These are phyloP conservation scores for Melanargia galathea DNA, from an alignment of 2,888 invertebrate species.

Conservation along the genomic window DNA sequence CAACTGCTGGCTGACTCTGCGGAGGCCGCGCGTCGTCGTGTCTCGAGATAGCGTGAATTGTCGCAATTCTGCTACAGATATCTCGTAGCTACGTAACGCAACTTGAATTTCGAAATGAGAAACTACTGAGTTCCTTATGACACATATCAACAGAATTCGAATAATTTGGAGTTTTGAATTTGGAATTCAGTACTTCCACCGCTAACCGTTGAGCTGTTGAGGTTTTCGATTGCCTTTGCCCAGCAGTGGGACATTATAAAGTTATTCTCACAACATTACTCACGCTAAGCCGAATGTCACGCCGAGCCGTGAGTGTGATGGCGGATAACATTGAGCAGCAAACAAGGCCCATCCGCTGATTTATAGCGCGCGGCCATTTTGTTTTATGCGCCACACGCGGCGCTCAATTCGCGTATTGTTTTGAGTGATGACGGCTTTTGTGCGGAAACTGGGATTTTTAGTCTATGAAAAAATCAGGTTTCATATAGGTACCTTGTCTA, in stretches of 20 bases:
- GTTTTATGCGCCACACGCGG: conserved; percentile 25
- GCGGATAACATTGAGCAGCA: conserved; percentile 31
- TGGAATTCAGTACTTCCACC: too few species aligned
- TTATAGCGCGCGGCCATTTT: conserved; percentile 30
- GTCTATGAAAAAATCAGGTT: neutral
- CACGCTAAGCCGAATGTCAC: conserved; percentile 19
- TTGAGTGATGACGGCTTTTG: conserved; percentile 30
- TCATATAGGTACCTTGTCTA: neutral
- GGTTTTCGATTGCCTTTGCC: too few species aligned
- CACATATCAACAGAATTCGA: too few species aligned
- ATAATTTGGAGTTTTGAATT: too few species aligned
- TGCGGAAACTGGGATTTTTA: neutral
- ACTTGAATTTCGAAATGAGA: too few species aligned
- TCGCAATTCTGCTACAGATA: too few species aligned
- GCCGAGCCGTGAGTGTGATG: conserved; percentile 20
- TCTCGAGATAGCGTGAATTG: too few species aligned
- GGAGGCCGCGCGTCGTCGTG: too few species aligned
- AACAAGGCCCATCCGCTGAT: conserved; percentile 30
- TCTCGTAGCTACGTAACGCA: too few species aligned
- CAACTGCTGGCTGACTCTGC: too few species aligned
- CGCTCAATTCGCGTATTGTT: conserved; percentile 32
- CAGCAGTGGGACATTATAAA: neutral
- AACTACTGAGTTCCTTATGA: too few species aligned
- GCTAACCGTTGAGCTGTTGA: too few species aligned
- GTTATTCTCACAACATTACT: neutral